Percentiles rank a stretch among this genome's conserved stretches.
Conservation (phyloP, 1,140 invertebrate genomes). For the Fopius arisanus region DNA sequence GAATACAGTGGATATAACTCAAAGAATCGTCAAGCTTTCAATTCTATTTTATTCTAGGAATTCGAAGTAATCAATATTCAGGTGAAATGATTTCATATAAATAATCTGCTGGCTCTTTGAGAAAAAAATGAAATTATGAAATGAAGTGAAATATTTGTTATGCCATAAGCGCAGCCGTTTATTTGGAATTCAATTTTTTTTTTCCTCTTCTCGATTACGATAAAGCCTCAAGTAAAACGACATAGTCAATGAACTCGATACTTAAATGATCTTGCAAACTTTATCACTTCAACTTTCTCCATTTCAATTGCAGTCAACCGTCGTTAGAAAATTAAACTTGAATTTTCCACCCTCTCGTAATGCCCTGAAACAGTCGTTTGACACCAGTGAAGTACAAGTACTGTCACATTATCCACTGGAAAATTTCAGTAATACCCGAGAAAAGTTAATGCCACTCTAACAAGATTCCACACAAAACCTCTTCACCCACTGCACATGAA, state of each 20-base stretch:
- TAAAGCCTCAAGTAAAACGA: too few species aligned
- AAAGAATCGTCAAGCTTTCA: too few species aligned
- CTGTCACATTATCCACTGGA: constrained; percentile 7
- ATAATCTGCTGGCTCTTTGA: too few species aligned
- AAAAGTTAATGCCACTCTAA: constrained; percentile 17
- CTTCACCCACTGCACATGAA: constrained; percentile 3
- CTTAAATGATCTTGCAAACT: background rate
- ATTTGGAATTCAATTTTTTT: too few species aligned
- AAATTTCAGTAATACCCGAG: constrained; percentile 5
- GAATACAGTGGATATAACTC: too few species aligned
- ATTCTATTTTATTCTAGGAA: too few species aligned
- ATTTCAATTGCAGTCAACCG: background rate
- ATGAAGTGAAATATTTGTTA: too few species aligned
- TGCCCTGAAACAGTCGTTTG: background rate
- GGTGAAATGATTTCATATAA: too few species aligned
- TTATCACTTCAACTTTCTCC: background rate
- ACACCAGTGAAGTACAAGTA: constrained; percentile 3
- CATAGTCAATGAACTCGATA: background rate
- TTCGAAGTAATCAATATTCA: too few species aligned
- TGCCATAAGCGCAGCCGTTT: too few species aligned
- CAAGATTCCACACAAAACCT: constrained; percentile 5
- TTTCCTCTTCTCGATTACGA: too few species aligned
- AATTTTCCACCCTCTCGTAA: background rate
- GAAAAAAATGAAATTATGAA: too few species aligned
- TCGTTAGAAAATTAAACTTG: background rate